These are phyloP conservation scores for Borostomias antarcticus DNA, from an alignment of 2,797 vertebrate species.

Conservation along the genomic window DNA sequence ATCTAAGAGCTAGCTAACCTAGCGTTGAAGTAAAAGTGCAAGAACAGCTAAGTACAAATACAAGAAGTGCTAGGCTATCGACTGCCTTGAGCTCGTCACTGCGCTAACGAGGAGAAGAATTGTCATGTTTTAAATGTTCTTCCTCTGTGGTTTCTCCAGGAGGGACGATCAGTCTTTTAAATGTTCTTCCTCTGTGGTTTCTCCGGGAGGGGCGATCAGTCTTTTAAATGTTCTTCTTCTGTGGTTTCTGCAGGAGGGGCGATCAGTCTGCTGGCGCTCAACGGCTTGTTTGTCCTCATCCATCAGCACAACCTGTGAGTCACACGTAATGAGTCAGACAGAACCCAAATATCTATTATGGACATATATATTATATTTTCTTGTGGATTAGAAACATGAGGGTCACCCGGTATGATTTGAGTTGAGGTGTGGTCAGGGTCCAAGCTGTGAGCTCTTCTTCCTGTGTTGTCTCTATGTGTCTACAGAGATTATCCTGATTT, in stretches of 20 bases:
- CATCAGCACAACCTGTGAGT: slow-evolving; percentile 97
- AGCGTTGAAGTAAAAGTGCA: no score
- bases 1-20: no score
- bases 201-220: no score
- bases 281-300: slow-evolving; percentile 93
- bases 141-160: slow-evolving; percentile 71
- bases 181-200: no score
- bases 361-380: no score
- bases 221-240: no score
- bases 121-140: no score
- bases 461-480: slow-evolving; percentile 8
- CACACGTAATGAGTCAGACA: background rate
- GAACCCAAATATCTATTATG: no score
- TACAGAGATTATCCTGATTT: slow-evolving; percentile 95
- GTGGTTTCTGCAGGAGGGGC: slow-evolving; percentile 85
- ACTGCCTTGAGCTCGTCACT: no score
- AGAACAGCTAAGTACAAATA: no score
- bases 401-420: background rate
- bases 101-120: no score
- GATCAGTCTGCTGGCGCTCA: slow-evolving; percentile 92
- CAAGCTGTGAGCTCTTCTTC: background rate
- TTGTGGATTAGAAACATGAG: background rate
- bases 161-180: slow-evolving; percentile 94
- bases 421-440: background rate
- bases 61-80: no score